Evolutionary conservation across 1,140 invertebrate species (phyloP).

Genomic region (Adelges cooleyi): DNA sequence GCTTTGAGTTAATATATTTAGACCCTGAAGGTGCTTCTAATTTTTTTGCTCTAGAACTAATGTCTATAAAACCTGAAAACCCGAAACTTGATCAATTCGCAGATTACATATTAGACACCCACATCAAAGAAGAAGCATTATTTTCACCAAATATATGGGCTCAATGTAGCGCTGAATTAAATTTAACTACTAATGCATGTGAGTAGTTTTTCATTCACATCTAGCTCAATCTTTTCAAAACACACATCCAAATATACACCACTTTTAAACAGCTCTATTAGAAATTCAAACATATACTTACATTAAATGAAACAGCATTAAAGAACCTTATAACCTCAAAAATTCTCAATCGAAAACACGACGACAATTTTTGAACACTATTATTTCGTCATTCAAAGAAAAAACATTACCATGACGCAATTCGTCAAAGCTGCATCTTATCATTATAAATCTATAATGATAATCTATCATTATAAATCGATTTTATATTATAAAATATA

Average conservation of each 20-base stretch:
- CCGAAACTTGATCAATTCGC: neutral
- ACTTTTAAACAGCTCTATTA: neutral
- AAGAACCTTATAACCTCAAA: no score
- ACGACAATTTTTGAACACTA: no score
- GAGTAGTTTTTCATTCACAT: neutral
- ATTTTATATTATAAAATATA: neutral
- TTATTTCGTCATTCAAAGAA: neutral
- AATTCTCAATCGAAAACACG: no score
- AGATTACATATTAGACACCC: neutral
- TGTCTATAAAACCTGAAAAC: neutral
- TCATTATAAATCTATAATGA: neutral
- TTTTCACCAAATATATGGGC: neutral
- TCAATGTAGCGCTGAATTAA: neutral
- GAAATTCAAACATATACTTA: neutral
- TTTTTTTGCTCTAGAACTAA: neutral
- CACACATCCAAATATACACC: neutral
- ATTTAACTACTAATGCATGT: conserved; percentile 4
- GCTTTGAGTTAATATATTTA: neutral
- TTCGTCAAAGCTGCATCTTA: neutral
- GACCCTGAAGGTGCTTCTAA: neutral
- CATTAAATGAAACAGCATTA: neutral
- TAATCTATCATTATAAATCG: neutral
- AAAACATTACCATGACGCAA: neutral
- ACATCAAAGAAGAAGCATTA: neutral
- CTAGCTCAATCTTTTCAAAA: neutral